phyloP scores from a whole-genome alignment of 2,888 invertebrate genomes.

The Dicranocentrus wangi region DNA sequence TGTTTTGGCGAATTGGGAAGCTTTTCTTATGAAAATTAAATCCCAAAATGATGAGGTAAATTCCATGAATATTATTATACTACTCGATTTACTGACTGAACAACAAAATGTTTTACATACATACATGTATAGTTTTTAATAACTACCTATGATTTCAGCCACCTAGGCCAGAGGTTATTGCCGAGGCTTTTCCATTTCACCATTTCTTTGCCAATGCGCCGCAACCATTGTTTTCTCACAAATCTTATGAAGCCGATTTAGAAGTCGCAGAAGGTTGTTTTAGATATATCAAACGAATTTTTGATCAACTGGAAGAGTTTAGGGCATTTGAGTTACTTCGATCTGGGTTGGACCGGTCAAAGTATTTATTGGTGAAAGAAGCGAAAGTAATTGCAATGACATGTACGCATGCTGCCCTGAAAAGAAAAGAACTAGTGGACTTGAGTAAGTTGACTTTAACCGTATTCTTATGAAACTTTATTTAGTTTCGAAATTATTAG shows the following conservation, averaged over 20 bases:
- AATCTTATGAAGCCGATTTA: constrained; percentile 86
- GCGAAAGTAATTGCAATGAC: constrained; percentile 99
- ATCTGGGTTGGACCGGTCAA: constrained; percentile 97
- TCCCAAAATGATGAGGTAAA: constrained; percentile 74
- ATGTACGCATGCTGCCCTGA: constrained; percentile 98
- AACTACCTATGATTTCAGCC: too few relatives aligned
- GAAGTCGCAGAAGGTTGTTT: constrained; percentile 95
- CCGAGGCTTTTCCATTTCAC: constrained; percentile 92
- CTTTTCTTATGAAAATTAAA: constrained; percentile 82
- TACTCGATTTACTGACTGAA: too few relatives aligned
- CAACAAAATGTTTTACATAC: too few relatives aligned
- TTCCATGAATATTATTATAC: too few relatives aligned
- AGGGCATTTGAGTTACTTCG: constrained; percentile 94
- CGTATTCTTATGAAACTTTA: neutral
- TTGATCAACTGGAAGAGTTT: constrained; percentile 97
- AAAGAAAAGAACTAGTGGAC: constrained; percentile 95
- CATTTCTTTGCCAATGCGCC: constrained; percentile 95
- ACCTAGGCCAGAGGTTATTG: constrained; percentile 78
- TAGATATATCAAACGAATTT: constrained; percentile 94
- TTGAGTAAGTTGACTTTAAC: constrained; percentile 79
- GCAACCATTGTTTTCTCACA: constrained; percentile 90
- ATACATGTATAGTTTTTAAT: too few relatives aligned
- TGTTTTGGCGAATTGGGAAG: constrained; percentile 92
- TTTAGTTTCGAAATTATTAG: neutral
- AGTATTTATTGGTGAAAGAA: constrained; percentile 95